Evolutionary conservation across 2,113 vertebrate species (phyloP), one percentile per base, ranked within the genome.

Genomic region (Austrofundulus limnaeus): DNA sequence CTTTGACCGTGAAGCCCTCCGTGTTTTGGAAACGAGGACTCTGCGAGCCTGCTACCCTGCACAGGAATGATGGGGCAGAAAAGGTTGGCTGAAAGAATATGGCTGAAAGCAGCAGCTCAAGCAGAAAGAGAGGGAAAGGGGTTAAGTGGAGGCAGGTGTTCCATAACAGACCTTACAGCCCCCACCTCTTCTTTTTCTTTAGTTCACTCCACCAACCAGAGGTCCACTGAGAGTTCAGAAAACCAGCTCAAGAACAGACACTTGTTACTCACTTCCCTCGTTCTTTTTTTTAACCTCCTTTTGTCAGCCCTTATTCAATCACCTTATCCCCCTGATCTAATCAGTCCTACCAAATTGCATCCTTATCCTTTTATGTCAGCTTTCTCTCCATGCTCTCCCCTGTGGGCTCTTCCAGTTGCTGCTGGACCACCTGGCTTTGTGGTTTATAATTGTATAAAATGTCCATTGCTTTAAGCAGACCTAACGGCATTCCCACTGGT

Each of bases 101-200:
- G 76, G 63, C 73, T 93, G 89, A 93, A 92, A 92, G 82, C 87
- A 85, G 72, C 81, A 93, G 89, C 89, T 91, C 88, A 92, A 88
- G 92, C 92, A 93, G 90, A 94, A 94, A 93, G 88, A 83, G 84
- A 88, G 82, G 71, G 83, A 89, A 89, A 88, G 89, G 69, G 91
- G 88, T 93, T 92, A 92, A 91, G 87, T 92, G 91, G 87, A 92
- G 91, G 90, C 89, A 92, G 91, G 89, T 91, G 87, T 91, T 90
- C 85, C 81, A 78, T 90, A 80, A 85, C 84, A 84, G 77, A 87
- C 76, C 77, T 73, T 84, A 76, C 74, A 77, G 66, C 76, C 74
- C 78, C 75, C 75, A 57, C 53, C 67, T 57, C 73, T 75, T 38
- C 57, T 76, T 64, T 75, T 53, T 17, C 76, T 73, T 57, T 17